Evolutionary conservation across 2,888 invertebrate genomes (phyloP).

Genomic region (Busseola fusca): DNA sequence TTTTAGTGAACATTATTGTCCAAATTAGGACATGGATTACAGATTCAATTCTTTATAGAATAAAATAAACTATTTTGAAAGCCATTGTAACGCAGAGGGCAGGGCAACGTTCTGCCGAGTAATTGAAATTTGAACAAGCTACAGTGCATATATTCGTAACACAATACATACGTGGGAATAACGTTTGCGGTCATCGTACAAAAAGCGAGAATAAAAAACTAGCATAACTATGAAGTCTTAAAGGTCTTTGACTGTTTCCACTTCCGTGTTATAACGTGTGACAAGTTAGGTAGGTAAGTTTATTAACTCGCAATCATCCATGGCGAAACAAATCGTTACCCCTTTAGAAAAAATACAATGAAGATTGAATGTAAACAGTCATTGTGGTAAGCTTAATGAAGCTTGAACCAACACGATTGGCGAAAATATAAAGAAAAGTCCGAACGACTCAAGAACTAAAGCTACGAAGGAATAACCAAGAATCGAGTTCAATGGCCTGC

Average conservation of each 20-base stretch:
- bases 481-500: not conserved
- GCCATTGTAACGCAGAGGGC: not conserved
- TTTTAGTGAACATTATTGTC: not conserved
- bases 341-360: not conserved
- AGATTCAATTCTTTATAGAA: not conserved
- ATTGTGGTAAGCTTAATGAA: conserved; percentile 13
- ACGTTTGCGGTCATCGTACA: conserved; percentile 5
- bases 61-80: not conserved
- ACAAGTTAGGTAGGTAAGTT: not conserved
- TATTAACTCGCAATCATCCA: conserved; percentile 12
- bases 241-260: conserved; percentile 37
- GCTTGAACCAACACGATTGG: not conserved
- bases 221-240: conserved; percentile 22
- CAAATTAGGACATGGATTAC: not conserved
- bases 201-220: conserved; percentile 24
- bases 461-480: not conserved
- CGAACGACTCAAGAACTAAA: not conserved
- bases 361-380: conserved; percentile 1
- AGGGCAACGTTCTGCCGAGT: conserved; percentile 1
- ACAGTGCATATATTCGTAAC: not conserved
- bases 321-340: not conserved
- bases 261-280: conserved; percentile 13
- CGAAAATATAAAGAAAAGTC: not conserved
- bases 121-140: not conserved
- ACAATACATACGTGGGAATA: not conserved